Percentiles rank a stretch among this genome's conserved stretches.
Conservation (phyloP, 2,113 vertebrate species). For the Dendropsophus ebraccatus region DNA sequence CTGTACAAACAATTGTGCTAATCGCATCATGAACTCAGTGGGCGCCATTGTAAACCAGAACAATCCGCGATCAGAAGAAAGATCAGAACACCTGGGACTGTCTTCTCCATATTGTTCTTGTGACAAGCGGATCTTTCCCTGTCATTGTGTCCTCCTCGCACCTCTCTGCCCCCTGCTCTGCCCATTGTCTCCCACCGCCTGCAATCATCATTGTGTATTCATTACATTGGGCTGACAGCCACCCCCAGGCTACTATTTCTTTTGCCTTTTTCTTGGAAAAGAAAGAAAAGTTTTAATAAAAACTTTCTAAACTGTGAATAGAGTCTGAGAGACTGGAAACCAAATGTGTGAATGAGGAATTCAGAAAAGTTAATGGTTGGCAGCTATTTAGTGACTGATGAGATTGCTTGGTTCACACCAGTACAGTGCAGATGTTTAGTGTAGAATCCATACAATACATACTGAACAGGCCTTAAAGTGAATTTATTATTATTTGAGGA, state of each 20-base stretch:
- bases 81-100: neutral
- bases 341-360: neutral
- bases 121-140: neutral
- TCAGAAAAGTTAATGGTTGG: neutral
- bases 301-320: neutral
- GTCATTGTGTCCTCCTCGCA: neutral
- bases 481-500: no score
- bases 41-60: neutral
- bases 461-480: no score
- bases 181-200: neutral
- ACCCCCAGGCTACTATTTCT: neutral
- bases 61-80: no score
- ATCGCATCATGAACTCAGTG: neutral
- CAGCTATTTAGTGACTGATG: neutral
- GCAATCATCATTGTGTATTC: neutral
- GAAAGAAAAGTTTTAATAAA: neutral
- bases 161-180: neutral
- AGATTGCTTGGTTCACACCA: no score
- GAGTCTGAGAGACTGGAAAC: neutral
- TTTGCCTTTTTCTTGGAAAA: neutral
- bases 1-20: constrained; percentile 16
- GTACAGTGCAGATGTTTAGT: no score
- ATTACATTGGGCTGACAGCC: neutral
- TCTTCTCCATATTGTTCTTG: neutral
- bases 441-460: no score